Evolutionary conservation across 2,797 vertebrate genomes (phyloP).

Genomic region (Pangasius macronema): DNA sequence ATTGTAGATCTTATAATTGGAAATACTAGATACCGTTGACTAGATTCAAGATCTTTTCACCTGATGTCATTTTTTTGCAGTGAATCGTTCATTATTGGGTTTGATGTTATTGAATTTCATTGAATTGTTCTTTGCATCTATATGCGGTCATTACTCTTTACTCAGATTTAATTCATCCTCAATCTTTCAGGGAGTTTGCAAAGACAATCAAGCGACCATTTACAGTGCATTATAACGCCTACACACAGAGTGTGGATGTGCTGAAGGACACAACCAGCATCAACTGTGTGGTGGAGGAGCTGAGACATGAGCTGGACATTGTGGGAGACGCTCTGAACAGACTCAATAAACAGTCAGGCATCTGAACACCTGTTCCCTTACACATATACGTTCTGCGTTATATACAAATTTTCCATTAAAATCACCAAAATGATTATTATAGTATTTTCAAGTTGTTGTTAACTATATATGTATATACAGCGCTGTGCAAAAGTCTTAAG

Average conservation of each 20-base stretch:
- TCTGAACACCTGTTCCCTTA: conserved; percentile 66
- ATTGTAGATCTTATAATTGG: neutral
- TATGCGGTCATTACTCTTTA: neutral
- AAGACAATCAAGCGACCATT: conserved; percentile 96
- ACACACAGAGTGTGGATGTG: conserved; percentile 91
- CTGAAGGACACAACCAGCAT: conserved; percentile 91
- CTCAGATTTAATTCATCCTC: neutral
- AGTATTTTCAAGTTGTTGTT: conserved; percentile 1
- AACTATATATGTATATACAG: neutral
- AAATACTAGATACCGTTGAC: neutral
- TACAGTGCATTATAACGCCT: conserved; percentile 92
- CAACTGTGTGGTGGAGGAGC: conserved; percentile 86
- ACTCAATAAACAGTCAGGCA: conserved; percentile 84
- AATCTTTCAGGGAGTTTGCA: conserved; percentile 87
- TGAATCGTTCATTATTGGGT: neutral
- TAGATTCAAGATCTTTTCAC: neutral
- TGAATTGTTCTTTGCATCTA: neutral
- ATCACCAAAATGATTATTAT: neutral
- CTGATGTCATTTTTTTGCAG: neutral
- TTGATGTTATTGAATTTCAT: neutral
- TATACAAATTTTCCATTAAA: neutral
- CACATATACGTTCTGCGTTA: neutral
- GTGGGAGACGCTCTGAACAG: conserved; percentile 88
- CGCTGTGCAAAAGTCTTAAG: no score
- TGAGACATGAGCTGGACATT: conserved; percentile 90